A percentile compares a stretch with the other conserved stretches of the same genome.
phyloP scores from a whole-genome alignment of 2,888 invertebrate species.

The Bembecia ichneumoniformis region DNA sequence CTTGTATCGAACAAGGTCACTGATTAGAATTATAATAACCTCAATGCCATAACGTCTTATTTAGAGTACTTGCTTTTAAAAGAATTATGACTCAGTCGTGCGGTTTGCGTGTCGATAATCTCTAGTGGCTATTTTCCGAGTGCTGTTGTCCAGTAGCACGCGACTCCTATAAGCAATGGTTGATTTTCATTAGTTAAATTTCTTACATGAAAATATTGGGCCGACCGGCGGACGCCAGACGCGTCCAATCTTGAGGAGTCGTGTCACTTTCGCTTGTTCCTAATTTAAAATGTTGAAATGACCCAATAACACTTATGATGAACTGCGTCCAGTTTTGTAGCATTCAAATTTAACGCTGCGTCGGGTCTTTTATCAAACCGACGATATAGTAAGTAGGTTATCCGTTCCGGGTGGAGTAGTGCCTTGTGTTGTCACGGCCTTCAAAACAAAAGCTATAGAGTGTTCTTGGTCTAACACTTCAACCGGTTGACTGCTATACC shows the following conservation, averaged over 20 bases:
- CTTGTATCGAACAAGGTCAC: conserved; percentile 16
- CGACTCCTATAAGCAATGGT: conserved; percentile 23
- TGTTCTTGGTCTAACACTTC: conserved; percentile 4
- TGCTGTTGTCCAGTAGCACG: conserved; percentile 20
- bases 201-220: conserved; percentile 52
- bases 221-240: conserved; percentile 40
- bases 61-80: neutral
- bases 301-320: neutral
- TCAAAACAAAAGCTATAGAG: conserved; percentile 28
- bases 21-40: conserved; percentile 4
- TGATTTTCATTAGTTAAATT: conserved; percentile 42
- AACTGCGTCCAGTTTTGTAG: too few species aligned
- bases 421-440: conserved; percentile 38
- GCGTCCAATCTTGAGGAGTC: conserved; percentile 11
- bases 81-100: neutral
- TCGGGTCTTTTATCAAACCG: neutral
- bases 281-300: neutral
- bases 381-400: conserved; percentile 6
- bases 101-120: conserved; percentile 34
- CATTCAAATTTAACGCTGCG: too few species aligned
- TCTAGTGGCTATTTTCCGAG: conserved; percentile 21
- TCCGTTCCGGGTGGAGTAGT: conserved; percentile 31
- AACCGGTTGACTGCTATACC: neutral
- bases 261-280: neutral
- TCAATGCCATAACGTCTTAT: neutral